phyloP scores from a whole-genome alignment of 2,888 invertebrate species.

The Tridacna gigas region DNA sequence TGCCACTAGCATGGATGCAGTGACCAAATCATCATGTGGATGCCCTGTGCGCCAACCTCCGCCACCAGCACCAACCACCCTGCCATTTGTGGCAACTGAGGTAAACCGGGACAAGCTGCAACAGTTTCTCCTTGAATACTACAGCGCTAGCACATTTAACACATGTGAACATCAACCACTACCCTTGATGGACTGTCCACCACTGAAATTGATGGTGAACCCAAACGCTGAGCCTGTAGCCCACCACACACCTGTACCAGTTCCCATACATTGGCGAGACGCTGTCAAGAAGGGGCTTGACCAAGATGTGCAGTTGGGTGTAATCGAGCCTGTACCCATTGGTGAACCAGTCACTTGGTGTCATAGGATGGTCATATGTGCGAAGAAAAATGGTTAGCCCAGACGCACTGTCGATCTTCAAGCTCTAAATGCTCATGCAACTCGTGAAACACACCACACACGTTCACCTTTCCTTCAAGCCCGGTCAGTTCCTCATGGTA shows the following conservation, averaged over 20 bases:
- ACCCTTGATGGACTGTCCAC: constrained; percentile 66
- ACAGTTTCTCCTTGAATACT: constrained; percentile 64
- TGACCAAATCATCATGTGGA: no score
- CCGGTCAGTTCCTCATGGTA: constrained; percentile 58
- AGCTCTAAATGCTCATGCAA: constrained; percentile 64
- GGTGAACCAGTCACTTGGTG: constrained; percentile 25
- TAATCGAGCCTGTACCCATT: constrained; percentile 64
- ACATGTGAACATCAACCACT: constrained; percentile 69
- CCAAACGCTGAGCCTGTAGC: constrained; percentile 67
- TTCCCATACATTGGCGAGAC: constrained; percentile 74
- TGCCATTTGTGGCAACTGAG: constrained; percentile 65
- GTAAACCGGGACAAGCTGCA: constrained; percentile 54
- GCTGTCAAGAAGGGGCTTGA: constrained; percentile 71
- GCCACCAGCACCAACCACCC: constrained; percentile 49
- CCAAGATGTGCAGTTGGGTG: constrained; percentile 66
- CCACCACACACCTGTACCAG: constrained; percentile 72
- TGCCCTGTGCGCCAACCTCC: constrained; percentile 40
- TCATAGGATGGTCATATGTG: constrained; percentile 21
- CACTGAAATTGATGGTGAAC: constrained; percentile 68
- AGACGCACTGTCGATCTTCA: constrained; percentile 72
- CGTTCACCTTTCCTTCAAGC: constrained; percentile 68
- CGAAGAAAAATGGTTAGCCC: constrained; percentile 65
- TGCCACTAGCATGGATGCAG: no score
- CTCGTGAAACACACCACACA: constrained; percentile 68
- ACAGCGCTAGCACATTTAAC: constrained; percentile 73